phyloP scores from a whole-genome alignment of 2,797 vertebrate genomes.

The Cirrhinus mrigala region DNA sequence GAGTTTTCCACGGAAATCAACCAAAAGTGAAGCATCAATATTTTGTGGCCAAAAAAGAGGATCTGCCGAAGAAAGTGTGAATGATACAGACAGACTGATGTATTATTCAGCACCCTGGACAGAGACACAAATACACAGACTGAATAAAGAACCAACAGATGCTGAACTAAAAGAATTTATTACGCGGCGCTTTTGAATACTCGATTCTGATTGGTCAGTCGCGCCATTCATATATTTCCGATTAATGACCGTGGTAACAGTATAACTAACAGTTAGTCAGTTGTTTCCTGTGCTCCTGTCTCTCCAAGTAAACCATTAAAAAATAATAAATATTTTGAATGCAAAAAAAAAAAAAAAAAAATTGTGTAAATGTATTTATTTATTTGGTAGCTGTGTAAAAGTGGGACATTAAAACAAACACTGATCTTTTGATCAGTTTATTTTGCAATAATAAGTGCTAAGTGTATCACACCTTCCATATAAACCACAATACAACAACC shows the following conservation, averaged over 20 bases:
- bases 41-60: background rate
- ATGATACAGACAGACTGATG: conserved; percentile 10
- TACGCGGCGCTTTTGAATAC: background rate
- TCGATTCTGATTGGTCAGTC: conserved; percentile 19
- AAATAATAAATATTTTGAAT: background rate
- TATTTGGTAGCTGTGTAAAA: background rate
- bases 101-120: conserved; percentile 80
- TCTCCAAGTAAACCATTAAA: background rate
- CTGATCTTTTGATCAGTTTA: background rate
- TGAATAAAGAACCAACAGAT: background rate
- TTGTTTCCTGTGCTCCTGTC: background rate
- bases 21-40: background rate
- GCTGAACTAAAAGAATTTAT: background rate
- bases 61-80: background rate
- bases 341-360: too few relatives aligned
- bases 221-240: background rate
- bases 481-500: background rate
- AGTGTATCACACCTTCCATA: background rate
- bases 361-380: background rate
- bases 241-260: background rate
- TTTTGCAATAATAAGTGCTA: background rate
- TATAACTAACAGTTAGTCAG: background rate
- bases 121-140: conserved; percentile 61
- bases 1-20: background rate
- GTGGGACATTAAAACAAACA: background rate